These are phyloP conservation scores for Syrista parreyssii DNA, from an alignment of 2,888 invertebrate species.

Conservation along the genomic window DNA sequence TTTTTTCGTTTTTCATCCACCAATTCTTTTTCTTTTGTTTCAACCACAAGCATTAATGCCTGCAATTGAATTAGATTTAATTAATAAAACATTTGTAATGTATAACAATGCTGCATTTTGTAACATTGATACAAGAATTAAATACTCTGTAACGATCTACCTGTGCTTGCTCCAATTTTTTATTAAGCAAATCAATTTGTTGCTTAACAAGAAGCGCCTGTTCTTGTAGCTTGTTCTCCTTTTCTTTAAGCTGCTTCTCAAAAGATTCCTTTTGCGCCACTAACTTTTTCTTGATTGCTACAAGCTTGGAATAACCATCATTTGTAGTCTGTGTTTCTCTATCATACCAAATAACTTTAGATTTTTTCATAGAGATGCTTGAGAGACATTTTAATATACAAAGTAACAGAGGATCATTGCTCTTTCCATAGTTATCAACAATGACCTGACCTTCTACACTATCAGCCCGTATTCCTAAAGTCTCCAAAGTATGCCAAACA, in stretches of 20 bases:
- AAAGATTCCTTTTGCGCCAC: constrained; percentile 51
- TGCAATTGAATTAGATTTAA: constrained; percentile 24
- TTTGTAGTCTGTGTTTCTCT: neutral
- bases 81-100: neutral
- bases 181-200: constrained; percentile 46
- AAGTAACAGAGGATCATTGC: constrained; percentile 51
- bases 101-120: neutral
- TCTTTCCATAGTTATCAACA: constrained; percentile 49
- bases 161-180: constrained; percentile 54
- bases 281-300: constrained; percentile 46
- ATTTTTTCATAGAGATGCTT: constrained; percentile 17
- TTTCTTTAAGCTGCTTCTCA: constrained; percentile 45
- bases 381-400: constrained; percentile 53
- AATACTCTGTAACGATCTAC: constrained; percentile 32
- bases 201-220: constrained; percentile 49
- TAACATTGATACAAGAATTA: neutral
- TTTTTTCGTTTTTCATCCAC: constrained; percentile 43
- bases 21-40: constrained; percentile 49
- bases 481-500: constrained; percentile 55
- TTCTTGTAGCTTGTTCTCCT: constrained; percentile 50
- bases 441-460: constrained; percentile 49
- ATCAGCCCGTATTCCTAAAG: constrained; percentile 54
- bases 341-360: neutral
- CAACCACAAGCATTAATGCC: constrained; percentile 47
- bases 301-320: constrained; percentile 26